A percentile compares a stretch with the other conserved stretches of the same genome.
Evolutionary conservation across 2,113 vertebrate species (phyloP).

Genomic region (Oreotrochilus melanogaster): DNA sequence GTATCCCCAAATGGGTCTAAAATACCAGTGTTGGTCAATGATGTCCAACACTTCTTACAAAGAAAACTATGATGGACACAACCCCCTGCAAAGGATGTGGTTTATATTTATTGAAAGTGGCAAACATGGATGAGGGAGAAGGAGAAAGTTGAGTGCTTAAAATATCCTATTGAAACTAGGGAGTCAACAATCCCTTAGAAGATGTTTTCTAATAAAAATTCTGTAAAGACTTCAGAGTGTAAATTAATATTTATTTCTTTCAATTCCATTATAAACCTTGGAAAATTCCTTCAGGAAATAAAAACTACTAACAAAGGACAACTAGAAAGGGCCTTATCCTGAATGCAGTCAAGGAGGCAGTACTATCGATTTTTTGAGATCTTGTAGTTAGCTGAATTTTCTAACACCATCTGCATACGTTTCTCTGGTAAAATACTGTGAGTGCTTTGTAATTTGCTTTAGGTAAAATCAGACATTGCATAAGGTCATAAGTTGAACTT

Average conservation of each 20-base stretch:
- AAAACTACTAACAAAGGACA: background rate
- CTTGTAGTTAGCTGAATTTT: background rate
- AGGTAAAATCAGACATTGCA: background rate
- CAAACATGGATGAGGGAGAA: background rate
- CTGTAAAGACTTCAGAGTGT: background rate
- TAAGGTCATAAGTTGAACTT: background rate
- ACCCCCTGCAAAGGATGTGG: accelerated
- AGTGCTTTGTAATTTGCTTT: background rate
- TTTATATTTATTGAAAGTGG: background rate
- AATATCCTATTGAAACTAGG: background rate
- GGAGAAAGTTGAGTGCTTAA: background rate
- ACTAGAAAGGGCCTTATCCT: background rate
- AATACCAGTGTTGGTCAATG: background rate
- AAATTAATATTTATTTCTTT: background rate
- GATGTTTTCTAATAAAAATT: background rate
- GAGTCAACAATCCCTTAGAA: background rate
- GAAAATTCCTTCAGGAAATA: background rate
- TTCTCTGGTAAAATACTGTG: background rate
- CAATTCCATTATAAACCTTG: background rate
- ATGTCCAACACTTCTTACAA: accelerated
- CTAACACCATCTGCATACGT: background rate
- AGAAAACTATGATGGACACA: background rate
- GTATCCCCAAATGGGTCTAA: background rate
- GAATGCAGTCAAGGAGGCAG: background rate
- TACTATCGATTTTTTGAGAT: background rate